Conservation (phyloP, 2,888 invertebrate genomes). For the Diadromus collaris region DNA sequence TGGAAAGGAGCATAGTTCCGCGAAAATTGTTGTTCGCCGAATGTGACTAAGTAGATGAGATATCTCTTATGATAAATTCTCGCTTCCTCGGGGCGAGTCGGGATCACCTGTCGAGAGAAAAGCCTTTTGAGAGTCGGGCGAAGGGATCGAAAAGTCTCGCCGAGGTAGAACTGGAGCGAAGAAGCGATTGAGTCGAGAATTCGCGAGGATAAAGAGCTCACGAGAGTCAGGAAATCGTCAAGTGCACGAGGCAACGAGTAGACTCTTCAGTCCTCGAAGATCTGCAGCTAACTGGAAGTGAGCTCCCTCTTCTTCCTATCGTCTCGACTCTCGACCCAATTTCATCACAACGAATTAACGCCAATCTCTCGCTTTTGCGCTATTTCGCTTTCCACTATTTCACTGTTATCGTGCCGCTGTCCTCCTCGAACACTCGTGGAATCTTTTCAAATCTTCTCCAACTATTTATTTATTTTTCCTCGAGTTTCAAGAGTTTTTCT, state of each 20-base stretch:
- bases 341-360: slow-evolving; percentile 69
- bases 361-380: slow-evolving; percentile 65
- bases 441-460: slow-evolving; percentile 14
- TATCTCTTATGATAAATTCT: slow-evolving; percentile 16
- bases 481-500: background rate
- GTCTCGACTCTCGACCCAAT: slow-evolving; percentile 55
- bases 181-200: slow-evolving; percentile 38
- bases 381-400: slow-evolving; percentile 18
- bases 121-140: slow-evolving; percentile 33
- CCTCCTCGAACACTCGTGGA: background rate
- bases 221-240: slow-evolving; percentile 41
- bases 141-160: slow-evolving; percentile 34
- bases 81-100: background rate
- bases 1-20: slow-evolving; percentile 6
- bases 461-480: background rate
- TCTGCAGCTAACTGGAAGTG: slow-evolving; percentile 33
- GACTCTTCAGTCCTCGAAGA: slow-evolving; percentile 40
- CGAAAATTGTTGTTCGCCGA: slow-evolving; percentile 7
- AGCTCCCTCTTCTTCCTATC: slow-evolving; percentile 53
- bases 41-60: slow-evolving; percentile 30
- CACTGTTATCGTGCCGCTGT: background rate
- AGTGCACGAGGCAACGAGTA: slow-evolving; percentile 26
- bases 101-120: slow-evolving; percentile 19
- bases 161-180: slow-evolving; percentile 3
- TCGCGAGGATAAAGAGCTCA: slow-evolving; percentile 27